These are phyloP conservation scores for Drosophila lini DNA, from an alignment of 1,140 invertebrate genomes.

Conservation along the genomic window DNA sequence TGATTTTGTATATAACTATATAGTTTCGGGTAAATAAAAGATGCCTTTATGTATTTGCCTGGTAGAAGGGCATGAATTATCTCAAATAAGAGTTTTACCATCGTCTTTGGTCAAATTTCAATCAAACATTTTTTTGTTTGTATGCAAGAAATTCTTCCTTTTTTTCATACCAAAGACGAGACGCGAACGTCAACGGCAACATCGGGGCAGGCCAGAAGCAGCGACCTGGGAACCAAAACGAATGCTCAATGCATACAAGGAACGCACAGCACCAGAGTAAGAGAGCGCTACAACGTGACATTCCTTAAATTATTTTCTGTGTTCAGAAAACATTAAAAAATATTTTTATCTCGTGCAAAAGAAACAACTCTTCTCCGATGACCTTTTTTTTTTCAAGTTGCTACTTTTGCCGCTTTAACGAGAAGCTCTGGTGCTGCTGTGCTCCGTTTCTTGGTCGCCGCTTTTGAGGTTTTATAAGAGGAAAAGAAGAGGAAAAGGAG, in stretches of 20 bases:
- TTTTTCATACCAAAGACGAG: conserved; percentile 59
- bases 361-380: conserved; percentile 62
- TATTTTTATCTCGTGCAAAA: conserved; percentile 77
- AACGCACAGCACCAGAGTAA: conserved; percentile 49
- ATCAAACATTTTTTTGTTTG: conserved; percentile 64
- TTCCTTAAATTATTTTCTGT: conserved; percentile 80
- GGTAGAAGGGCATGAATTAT: neutral
- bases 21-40: neutral
- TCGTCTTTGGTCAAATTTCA: conserved; percentile 27
- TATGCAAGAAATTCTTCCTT: conserved; percentile 77
- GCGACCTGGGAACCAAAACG: conserved; percentile 65
- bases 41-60: neutral
- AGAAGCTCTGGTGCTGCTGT: conserved; percentile 17
- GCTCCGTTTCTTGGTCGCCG: conserved; percentile 9
- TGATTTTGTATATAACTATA: neutral
- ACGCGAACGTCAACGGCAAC: conserved; percentile 1
- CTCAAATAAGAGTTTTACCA: conserved; percentile 14
- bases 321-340: conserved; percentile 82
- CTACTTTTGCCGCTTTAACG: conserved; percentile 22
- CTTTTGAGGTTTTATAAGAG: conserved; percentile 18
- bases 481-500: conserved; percentile 1
- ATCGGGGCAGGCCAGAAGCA: conserved; percentile 12
- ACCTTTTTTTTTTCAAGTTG: conserved; percentile 58
- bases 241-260: conserved; percentile 74
- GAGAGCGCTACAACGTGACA: conserved; percentile 72